phyloP scores from a whole-genome alignment of 64 coral and sea anemone species.

The Stichodactyla helianthus region DNA sequence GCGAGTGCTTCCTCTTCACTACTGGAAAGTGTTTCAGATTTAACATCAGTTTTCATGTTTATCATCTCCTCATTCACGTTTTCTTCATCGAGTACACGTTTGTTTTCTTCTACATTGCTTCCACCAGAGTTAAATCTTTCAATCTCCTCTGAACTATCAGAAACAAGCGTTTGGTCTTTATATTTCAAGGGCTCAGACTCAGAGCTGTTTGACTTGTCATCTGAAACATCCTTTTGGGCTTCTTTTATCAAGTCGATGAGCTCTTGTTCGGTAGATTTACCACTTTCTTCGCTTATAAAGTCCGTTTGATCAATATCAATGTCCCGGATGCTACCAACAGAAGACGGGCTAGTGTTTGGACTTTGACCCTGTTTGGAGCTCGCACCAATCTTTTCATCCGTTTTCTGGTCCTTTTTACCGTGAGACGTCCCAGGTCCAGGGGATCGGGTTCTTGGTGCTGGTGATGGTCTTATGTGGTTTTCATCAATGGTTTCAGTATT shows the following conservation, averaged over 20 bases:
- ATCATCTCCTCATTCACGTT: background rate
- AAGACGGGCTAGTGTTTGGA: background rate
- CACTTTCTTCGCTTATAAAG: conserved; percentile 64
- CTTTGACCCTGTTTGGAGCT: background rate
- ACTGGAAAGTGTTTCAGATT: background rate
- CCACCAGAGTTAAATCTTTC: conserved; percentile 42
- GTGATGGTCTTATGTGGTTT: background rate
- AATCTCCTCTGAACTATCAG: conserved; percentile 57
- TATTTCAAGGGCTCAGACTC: background rate
- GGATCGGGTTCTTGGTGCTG: background rate
- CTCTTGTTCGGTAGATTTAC: conserved; percentile 55
- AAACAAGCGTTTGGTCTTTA: background rate
- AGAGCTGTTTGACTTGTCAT: conserved; percentile 26
- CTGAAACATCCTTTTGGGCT: conserved; percentile 8
- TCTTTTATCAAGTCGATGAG: conserved; percentile 66
- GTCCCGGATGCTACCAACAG: conserved; percentile 63
- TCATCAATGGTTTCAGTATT: conserved; percentile 61
- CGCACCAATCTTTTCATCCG: background rate
- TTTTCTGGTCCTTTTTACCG: background rate
- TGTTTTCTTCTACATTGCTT: background rate
- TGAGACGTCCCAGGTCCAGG: background rate
- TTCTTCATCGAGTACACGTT: background rate
- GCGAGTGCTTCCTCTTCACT: background rate
- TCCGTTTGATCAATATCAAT: conserved; percentile 86
- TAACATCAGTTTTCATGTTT: background rate